These are phyloP conservation scores for Falco naumanni DNA, from an alignment of 2,797 vertebrate species.

Conservation along the genomic window DNA sequence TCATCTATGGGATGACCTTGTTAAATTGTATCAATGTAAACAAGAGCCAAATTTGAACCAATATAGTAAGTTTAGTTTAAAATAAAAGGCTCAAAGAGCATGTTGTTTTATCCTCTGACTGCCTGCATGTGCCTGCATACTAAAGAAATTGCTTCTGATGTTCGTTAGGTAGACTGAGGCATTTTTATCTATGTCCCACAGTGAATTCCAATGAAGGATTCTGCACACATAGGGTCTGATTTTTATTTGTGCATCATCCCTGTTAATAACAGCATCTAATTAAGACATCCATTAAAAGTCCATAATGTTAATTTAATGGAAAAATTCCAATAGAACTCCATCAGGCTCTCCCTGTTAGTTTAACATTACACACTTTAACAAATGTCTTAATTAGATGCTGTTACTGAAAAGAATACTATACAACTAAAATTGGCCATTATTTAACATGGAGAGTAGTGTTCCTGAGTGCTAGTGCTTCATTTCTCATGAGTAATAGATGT, in stretches of 20 bases:
- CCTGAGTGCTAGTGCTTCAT: neutral
- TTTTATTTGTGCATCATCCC: slow-evolving; percentile 68
- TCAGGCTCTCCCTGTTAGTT: slow-evolving; percentile 63
- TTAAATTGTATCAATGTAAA: neutral
- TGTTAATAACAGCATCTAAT: slow-evolving; percentile 75
- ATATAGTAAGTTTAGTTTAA: neutral
- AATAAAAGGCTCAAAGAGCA: neutral
- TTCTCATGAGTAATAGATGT: slow-evolving; percentile 9
- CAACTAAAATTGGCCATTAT: slow-evolving; percentile 47
- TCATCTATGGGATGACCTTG: neutral
- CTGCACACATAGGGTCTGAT: slow-evolving; percentile 19
- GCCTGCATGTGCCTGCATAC: neutral
- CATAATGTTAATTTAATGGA: slow-evolving; percentile 72
- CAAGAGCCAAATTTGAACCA: neutral
- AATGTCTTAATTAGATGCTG: slow-evolving; percentile 67
- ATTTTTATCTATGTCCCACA: slow-evolving; percentile 35
- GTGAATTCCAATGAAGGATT: slow-evolving; percentile 55
- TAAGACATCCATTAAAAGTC: slow-evolving; percentile 73
- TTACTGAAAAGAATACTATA: slow-evolving; percentile 38
- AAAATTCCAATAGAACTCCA: slow-evolving; percentile 60
- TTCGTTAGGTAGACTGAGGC: neutral
- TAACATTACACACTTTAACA: slow-evolving; percentile 66
- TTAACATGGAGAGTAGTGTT: slow-evolving; percentile 32
- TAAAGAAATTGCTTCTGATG: neutral
- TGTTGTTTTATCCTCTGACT: neutral